phyloP scores from a whole-genome alignment of 1,140 invertebrate genomes.

The Belonocnema kinseyi region DNA sequence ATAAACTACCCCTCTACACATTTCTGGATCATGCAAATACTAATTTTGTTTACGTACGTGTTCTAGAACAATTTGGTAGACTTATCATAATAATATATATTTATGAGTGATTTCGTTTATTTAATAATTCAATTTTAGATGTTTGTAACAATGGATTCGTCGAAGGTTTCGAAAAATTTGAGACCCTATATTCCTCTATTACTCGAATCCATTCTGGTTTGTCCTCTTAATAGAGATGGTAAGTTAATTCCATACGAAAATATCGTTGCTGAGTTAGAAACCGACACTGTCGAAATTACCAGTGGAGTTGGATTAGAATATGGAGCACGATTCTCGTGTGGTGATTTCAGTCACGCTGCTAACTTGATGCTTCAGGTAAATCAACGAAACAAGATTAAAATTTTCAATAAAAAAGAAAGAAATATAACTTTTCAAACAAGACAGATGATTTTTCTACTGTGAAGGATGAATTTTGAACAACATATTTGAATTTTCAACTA shows the following conservation, averaged over 20 bases:
- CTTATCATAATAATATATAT: background rate
- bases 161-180: constrained; percentile 76
- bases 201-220: constrained; percentile 83
- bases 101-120: background rate
- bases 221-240: constrained; percentile 78
- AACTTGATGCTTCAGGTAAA: too few species aligned
- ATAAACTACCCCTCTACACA: constrained; percentile 83
- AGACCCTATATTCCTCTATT: constrained; percentile 85
- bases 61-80: background rate
- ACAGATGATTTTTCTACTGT: too few species aligned
- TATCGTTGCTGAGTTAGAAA: constrained; percentile 74
- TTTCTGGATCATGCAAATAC: constrained; percentile 88
- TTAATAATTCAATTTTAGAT: constrained; percentile 71
- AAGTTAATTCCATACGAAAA: constrained; percentile 82
- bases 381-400: too few species aligned
- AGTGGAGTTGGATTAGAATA: too few species aligned
- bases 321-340: too few species aligned
- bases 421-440: too few species aligned
- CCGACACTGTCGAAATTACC: too few species aligned
- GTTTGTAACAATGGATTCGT: constrained; percentile 84
- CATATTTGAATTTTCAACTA: too few species aligned
- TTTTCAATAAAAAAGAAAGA: too few species aligned
- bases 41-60: constrained; percentile 90
- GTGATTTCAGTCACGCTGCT: too few species aligned
- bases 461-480: too few species aligned